Percentiles rank a stretch among this genome's conserved stretches.
phyloP scores from a whole-genome alignment of 2,797 vertebrate genomes.

The Phrynocephalus guinanensis region DNA sequence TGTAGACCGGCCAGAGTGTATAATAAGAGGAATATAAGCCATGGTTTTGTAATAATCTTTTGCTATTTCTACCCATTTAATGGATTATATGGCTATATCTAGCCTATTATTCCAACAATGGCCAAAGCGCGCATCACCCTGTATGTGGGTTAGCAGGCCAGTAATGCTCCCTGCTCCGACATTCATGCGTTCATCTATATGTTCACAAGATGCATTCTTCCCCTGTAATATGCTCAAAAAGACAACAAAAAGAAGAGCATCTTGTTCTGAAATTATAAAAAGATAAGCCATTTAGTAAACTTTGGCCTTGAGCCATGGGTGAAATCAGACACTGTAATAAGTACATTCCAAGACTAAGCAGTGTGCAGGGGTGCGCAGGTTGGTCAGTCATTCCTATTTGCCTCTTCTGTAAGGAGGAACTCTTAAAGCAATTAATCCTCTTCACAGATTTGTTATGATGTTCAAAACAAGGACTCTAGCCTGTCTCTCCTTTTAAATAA shows the following conservation, averaged over 20 bases:
- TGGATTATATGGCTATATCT: slow-evolving; percentile 1
- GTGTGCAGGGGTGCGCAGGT: background rate
- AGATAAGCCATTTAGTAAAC: background rate
- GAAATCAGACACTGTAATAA: background rate
- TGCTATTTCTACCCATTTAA: slow-evolving; percentile 22
- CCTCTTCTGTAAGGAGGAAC: background rate
- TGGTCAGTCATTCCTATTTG: background rate
- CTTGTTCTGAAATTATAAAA: background rate
- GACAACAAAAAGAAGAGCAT: background rate
- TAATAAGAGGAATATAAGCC: background rate
- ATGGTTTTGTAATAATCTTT: background rate
- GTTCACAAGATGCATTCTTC: background rate
- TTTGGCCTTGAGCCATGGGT: background rate
- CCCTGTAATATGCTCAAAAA: background rate
- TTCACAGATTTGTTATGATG: background rate
- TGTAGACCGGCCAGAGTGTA: background rate
- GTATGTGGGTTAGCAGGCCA: slow-evolving; percentile 5
- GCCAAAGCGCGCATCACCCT: background rate
- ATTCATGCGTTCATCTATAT: background rate
- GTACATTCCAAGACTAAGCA: background rate
- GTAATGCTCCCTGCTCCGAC: background rate
- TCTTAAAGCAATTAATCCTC: background rate
- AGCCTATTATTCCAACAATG: background rate
- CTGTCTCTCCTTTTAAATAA: background rate
- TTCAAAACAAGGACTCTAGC: background rate